Base-by-base conservation (phyloP, 1,140 invertebrate genomes). In the Drosophila nigromelanica region DNA sequence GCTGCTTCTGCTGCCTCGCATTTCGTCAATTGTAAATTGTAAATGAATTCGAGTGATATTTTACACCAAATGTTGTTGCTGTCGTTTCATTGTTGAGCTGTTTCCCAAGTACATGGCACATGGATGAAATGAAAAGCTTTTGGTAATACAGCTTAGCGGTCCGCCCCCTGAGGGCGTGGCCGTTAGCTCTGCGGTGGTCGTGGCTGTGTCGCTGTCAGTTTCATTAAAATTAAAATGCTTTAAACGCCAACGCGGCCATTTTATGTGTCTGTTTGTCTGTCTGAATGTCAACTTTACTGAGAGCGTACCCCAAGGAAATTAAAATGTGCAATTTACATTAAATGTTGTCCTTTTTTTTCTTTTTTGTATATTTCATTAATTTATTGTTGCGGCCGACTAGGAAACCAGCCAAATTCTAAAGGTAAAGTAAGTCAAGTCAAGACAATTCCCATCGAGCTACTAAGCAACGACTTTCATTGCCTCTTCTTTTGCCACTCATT, bases 261-360 rank as follows among this genome's bases (percentile, higher is more conserved):
- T 85, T 67, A 59, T 66, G 54, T 54, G 60, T 30, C 15, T 40
- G 33, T 27, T 11, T 35, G 12, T 37, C 7, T 47, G 42, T 37
- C 15, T 8, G 24, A 47, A 14, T 47, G 61, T 42, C 47, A 61
- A 37, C 21, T 68, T 40, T 10, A 21, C 27, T 59, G 55, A 40
- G 33, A 68, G 58, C 52, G 54, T 59, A 83, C 82, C 82, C 82
- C 61, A 79, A 87, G 68, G 82, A 87, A 87, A 89, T 87, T 82
- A 89, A 89, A 82, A 79, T 89, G 79, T 81, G 68, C 83, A 82
- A 82, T 86, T 89, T 76, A 89, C 68, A 78, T 81, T 80, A 69
- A 47, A 35, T 39, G 15, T 27, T n/a, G 6, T 33, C 18, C 24
- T n/a, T 47, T 3, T 54, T 37, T 27, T 42, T 30, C 4, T 35